phyloP scores from a whole-genome alignment of 2,113 vertebrate species.

The Aspiorhynchus laticeps region DNA sequence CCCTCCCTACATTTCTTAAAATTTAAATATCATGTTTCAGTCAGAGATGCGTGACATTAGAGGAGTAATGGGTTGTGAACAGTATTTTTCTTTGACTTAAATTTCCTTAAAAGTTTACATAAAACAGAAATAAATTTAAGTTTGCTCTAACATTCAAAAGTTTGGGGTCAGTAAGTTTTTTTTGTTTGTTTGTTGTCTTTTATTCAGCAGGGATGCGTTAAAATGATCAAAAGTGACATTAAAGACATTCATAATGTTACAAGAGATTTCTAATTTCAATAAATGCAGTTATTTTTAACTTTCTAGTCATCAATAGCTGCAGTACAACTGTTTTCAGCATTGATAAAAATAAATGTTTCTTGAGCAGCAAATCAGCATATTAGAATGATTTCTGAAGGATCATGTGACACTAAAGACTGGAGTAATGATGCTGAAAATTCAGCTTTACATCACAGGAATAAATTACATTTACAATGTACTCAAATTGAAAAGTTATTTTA shows the following conservation, averaged over 20 bases:
- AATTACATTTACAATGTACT: neutral
- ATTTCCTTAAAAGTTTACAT: too few relatives aligned
- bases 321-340: neutral
- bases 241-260: too few relatives aligned
- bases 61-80: neutral
- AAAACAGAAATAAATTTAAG: too few relatives aligned
- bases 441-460: neutral
- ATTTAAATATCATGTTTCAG: neutral
- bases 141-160: too few relatives aligned
- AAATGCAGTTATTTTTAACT: neutral
- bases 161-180: too few relatives aligned
- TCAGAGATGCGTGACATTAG: neutral
- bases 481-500: too few relatives aligned
- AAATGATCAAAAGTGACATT: neutral
- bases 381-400: neutral
- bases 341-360: neutral
- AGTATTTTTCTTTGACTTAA: too few relatives aligned
- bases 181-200: too few relatives aligned
- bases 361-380: neutral
- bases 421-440: neutral
- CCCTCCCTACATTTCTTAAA: neutral
- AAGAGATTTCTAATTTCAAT: neutral
- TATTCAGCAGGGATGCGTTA: neutral
- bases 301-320: neutral
- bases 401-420: neutral